Percentiles rank a stretch among this genome's conserved stretches.
These are phyloP conservation scores for Calypte anna DNA, from an alignment of 2,113 vertebrate genomes.

Conservation along the genomic window DNA sequence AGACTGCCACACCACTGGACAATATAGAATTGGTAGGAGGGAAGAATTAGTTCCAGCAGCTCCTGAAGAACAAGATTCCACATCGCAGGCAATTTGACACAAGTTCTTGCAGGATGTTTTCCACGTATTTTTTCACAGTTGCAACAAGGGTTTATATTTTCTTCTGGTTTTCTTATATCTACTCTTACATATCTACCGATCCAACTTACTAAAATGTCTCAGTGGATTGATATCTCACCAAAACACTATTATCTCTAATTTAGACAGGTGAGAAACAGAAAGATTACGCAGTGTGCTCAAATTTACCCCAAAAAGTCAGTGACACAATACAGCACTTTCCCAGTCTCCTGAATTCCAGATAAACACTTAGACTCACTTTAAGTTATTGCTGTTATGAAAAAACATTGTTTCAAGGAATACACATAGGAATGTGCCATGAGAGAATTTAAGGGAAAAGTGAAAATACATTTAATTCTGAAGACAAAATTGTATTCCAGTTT, in stretches of 20 bases:
- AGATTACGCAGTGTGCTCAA: not conserved
- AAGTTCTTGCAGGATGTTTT: not conserved
- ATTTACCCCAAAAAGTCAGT: not conserved
- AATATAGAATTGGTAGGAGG: slow-evolving; percentile 17
- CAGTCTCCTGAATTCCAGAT: not conserved
- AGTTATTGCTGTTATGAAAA: not conserved
- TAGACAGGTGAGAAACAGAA: not conserved
- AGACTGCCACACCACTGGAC: slow-evolving; percentile 37
- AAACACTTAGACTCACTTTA: not conserved
- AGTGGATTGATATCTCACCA: not conserved
- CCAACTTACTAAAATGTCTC: not conserved
- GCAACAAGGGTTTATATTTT: not conserved
- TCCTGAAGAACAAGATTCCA: slow-evolving; percentile 15
- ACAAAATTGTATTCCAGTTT: not conserved
- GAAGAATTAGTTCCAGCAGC: slow-evolving; percentile 50
- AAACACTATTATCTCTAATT: not conserved
- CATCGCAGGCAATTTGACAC: not conserved
- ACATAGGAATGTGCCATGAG: not conserved
- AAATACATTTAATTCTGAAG: not conserved
- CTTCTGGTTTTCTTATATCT: not conserved
- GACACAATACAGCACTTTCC: not conserved
- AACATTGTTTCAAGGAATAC: not conserved
- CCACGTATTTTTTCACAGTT: not conserved
- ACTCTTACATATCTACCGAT: not conserved
- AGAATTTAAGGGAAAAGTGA: not conserved